Percentiles rank a stretch among this genome's conserved stretches.
Evolutionary conservation across 2,888 invertebrate genomes (phyloP).

Genomic region (Isotomurus palustris): DNA sequence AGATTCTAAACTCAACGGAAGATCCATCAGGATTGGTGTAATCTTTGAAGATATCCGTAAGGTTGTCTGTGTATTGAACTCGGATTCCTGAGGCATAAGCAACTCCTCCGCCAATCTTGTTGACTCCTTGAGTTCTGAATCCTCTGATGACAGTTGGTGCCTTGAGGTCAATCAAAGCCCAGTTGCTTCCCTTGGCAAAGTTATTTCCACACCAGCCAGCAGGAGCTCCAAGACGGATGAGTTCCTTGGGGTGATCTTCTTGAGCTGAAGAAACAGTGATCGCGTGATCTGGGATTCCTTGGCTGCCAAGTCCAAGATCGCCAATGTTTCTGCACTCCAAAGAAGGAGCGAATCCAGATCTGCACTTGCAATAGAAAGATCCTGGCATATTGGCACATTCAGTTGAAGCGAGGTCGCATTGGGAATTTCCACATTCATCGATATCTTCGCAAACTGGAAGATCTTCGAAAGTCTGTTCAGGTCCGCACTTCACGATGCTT

Average conservation of each 20-base stretch:
- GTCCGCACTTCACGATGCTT: slow-evolving; percentile 76
- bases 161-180: slow-evolving; percentile 80
- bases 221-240: slow-evolving; percentile 70
- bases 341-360: slow-evolving; percentile 74
- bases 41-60: slow-evolving; percentile 83
- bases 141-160: slow-evolving; percentile 84
- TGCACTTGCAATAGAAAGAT: slow-evolving; percentile 78
- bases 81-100: slow-evolving; percentile 88
- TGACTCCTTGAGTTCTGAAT: slow-evolving; percentile 84
- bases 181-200: slow-evolving; percentile 79
- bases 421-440: slow-evolving; percentile 82
- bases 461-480: slow-evolving; percentile 75
- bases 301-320: slow-evolving; percentile 76
- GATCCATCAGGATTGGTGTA: slow-evolving; percentile 90
- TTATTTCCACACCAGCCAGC: slow-evolving; percentile 84
- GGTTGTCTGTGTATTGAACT: slow-evolving; percentile 76
- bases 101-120: slow-evolving; percentile 71
- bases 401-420: slow-evolving; percentile 84
- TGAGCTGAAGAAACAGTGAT: slow-evolving; percentile 80
- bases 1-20: slow-evolving; percentile 83
- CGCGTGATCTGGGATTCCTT: slow-evolving; percentile 84
- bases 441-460: slow-evolving; percentile 81
- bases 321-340: slow-evolving; percentile 85
- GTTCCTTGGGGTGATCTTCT: slow-evolving; percentile 71
- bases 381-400: slow-evolving; percentile 85